Percentiles rank a stretch among this genome's conserved stretches.
phyloP scores from a whole-genome alignment of 1,140 invertebrate genomes.

The Lepeophtheirus salmonis region DNA sequence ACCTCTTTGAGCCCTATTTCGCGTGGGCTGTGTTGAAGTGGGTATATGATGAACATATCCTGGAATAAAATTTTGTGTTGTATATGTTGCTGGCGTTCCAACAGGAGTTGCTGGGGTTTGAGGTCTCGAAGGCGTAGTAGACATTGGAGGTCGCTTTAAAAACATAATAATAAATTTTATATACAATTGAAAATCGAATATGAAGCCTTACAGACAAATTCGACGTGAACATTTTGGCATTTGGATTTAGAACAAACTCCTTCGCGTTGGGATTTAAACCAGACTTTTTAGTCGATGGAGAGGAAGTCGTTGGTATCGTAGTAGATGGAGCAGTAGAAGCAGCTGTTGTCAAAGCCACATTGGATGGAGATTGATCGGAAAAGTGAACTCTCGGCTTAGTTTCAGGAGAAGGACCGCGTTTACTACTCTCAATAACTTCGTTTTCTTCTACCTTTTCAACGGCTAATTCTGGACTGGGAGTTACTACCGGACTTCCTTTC shows the following conservation, averaged over 20 bases:
- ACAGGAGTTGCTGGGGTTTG: constrained; percentile 61
- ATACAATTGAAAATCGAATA: too few species aligned
- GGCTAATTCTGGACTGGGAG: too few species aligned
- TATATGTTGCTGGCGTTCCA: neutral
- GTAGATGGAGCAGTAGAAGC: neutral
- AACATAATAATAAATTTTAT: too few species aligned
- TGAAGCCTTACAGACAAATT: constrained; percentile 32
- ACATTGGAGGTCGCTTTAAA: constrained; percentile 40
- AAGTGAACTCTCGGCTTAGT: neutral
- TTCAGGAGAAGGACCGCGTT: neutral
- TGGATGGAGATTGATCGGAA: neutral
- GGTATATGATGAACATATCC: neutral
- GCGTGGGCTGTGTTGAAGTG: neutral
- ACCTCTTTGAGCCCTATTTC: neutral
- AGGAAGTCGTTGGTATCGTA: constrained; percentile 19
- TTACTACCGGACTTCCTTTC: neutral
- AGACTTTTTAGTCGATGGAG: constrained; percentile 43
- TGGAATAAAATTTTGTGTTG: neutral
- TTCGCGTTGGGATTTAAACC: constrained; percentile 70
- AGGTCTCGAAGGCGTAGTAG: constrained; percentile 45
- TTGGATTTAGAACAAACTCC: constrained; percentile 61
- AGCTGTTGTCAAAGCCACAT: neutral
- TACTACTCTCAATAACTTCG: neutral
- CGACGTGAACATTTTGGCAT: constrained; percentile 61
- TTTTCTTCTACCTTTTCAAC: too few species aligned